Conservation (phyloP, 2,113 vertebrate genomes). For the Phalacrocorax pelagicus region DNA sequence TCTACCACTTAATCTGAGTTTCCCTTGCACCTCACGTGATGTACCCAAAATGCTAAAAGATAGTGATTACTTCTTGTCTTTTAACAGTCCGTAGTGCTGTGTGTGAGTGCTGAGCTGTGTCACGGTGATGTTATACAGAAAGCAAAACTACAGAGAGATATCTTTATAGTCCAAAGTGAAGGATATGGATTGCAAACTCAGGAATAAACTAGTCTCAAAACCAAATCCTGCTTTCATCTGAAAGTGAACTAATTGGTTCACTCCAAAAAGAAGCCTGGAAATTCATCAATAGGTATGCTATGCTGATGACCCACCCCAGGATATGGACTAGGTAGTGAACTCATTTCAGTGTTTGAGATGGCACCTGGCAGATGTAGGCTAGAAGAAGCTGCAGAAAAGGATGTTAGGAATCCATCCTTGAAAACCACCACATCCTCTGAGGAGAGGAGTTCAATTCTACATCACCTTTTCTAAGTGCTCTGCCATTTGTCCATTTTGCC, state of each 20-base stretch:
- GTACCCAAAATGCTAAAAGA: not conserved
- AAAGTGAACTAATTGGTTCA: not conserved
- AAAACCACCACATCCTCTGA: not conserved
- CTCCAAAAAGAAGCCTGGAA: not conserved
- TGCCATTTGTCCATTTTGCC: not conserved
- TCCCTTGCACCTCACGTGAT: not conserved
- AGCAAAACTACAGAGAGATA: not conserved
- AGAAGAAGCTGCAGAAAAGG: not conserved
- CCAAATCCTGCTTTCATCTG: not conserved
- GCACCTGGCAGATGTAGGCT: not conserved
- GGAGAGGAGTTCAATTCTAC: not conserved
- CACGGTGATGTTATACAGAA: not conserved
- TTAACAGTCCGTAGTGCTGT: not conserved
- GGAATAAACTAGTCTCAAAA: not conserved
- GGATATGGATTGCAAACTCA: not conserved
- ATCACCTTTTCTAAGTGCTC: not conserved
- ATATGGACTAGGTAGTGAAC: not conserved
- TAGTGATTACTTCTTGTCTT: not conserved
- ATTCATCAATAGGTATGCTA: not conserved
- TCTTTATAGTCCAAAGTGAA: not conserved
- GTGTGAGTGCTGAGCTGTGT: not conserved
- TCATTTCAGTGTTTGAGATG: not conserved
- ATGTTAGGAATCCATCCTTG: not conserved
- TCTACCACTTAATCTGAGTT: not conserved
- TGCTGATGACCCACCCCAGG: not conserved